Base-by-base conservation (phyloP, 2,113 vertebrate genomes). In the Indri indri region DNA sequence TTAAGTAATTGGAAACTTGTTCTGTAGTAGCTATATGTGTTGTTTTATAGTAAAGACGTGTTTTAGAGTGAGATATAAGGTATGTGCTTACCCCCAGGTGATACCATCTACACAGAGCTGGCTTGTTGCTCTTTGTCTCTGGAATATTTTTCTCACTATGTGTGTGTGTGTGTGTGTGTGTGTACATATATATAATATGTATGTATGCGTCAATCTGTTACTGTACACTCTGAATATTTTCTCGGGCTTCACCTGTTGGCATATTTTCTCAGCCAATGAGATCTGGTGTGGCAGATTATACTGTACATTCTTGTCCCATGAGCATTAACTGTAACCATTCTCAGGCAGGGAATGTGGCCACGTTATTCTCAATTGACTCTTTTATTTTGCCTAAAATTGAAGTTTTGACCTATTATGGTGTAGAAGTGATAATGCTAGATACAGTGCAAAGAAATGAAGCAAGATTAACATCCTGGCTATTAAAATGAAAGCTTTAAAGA, bases 71-170 rank as follows among this genome's bases (percentile, higher is more conserved):
- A 79, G 61, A 9, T 68, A 0, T 40, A 73, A 68, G 25, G 61
- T 54, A 23, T 8, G 2, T 82, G 40, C 32, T 92, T 74, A 52
- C 22, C 8, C 2, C 3, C 47, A 54, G 74, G 27, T 73, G 40
- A 86, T 81, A 18, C 59, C n/a, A 9, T 88, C 66, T 95, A 16
- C 50, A 30, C 57, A 86, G 50, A 80, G 50, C 84, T 66, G 66
- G 1, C 52, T 92, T 79, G 2, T 65, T 94, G 40, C 20, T 94
- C 27, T 94, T 91, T 83, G 50, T 95, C 70, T 95, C 68, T 70
- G 68, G 87, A 84, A 73, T 84, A 77, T n/a, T 91, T 95, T 79
- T 85, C n/a, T 92, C 10, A 61, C 37, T n/a, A 1, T 81, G 8
- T 71, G 9, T 71, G 13, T 32, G 12, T 63, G 23, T 63, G 11